Evolutionary conservation across 2,888 invertebrate species (phyloP).

Genomic region (Hemaris fuciformis): DNA sequence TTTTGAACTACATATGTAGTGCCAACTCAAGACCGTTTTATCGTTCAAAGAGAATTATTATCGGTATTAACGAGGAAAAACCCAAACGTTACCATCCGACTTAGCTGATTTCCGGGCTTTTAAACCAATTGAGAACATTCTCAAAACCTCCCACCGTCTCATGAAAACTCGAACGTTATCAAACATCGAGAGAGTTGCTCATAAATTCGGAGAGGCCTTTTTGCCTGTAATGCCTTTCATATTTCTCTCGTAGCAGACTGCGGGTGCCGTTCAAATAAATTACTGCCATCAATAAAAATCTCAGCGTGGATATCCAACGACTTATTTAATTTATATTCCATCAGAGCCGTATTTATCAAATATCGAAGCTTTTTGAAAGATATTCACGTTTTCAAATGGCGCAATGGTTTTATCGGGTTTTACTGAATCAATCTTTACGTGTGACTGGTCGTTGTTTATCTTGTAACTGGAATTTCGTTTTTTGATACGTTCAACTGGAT

Average conservation of each 20-base stretch:
- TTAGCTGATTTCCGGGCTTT: constrained; percentile 45
- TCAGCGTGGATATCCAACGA: constrained; percentile 71
- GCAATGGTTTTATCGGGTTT: constrained; percentile 33
- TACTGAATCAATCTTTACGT: constrained; percentile 19
- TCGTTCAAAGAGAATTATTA: background rate
- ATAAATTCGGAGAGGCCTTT: constrained; percentile 79
- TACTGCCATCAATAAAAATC: constrained; percentile 80
- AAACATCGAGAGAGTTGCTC: constrained; percentile 74
- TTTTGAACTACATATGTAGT: background rate
- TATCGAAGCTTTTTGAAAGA: constrained; percentile 54
- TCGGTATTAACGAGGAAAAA: background rate
- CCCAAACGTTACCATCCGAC: background rate
- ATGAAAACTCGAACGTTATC: constrained; percentile 58
- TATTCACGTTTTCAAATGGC: constrained; percentile 36
- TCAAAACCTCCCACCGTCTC: constrained; percentile 37
- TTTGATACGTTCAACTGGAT: background rate
- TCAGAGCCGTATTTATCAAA: constrained; percentile 75
- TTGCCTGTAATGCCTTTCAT: constrained; percentile 79
- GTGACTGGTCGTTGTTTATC: background rate
- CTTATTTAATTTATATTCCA: constrained; percentile 81
- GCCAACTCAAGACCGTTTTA: background rate
- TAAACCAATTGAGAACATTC: constrained; percentile 56
- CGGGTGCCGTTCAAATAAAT: constrained; percentile 79
- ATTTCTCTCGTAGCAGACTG: constrained; percentile 77
- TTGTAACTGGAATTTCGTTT: background rate